Base-by-base conservation (phyloP, 2,888 invertebrate species). In the Atrina japonica region DNA sequence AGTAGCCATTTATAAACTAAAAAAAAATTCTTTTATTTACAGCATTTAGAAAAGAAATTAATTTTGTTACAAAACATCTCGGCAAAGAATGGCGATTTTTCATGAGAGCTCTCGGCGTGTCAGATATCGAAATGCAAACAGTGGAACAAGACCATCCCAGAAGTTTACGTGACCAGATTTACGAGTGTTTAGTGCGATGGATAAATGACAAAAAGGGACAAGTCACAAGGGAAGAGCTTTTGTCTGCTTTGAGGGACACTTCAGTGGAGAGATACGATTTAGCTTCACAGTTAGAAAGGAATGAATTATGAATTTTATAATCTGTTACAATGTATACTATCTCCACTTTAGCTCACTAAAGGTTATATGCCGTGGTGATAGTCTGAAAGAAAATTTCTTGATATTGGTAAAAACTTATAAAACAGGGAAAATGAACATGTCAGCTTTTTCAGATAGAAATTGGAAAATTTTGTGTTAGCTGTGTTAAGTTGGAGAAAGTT, bases 31-130 rank as follows among this genome's bases (percentile, higher is more conserved):
- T 47, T 21, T 18, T 47, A 16, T 27, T 76, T 81, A 55, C 73
- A 82, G 83, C 76, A 61, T 41, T 83, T n/a, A 73, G 49, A n/a
- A 45, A 45, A 52, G 83, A 84, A 71, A 75, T 82, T 2, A 60
- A 63, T 30, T 82, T 78, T 49, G 69, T 84, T 16, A 70, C 73
- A 9, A 76, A 59, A 29, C 73, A 73, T 35, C 67, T 84, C 21
- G 81, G 83, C 7, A 63, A 72, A 55, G 80, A 83, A 60, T 85
- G 85, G 85, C 75, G 77, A 50, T 82, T 83, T 61, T 82, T 78
- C 60, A 68, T 83, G 58, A 70, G 85, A 30, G 67, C 78, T 3
- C 68, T 85, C 16, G 82, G 78, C 9, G 63, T 83, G 5, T 29
- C 53, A 0, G 85, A 85, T 40, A 66, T 73, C 14, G 82, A 81